Conservation (phyloP, 1,140 invertebrate genomes). For the Oncopodura yosiiana region DNA sequence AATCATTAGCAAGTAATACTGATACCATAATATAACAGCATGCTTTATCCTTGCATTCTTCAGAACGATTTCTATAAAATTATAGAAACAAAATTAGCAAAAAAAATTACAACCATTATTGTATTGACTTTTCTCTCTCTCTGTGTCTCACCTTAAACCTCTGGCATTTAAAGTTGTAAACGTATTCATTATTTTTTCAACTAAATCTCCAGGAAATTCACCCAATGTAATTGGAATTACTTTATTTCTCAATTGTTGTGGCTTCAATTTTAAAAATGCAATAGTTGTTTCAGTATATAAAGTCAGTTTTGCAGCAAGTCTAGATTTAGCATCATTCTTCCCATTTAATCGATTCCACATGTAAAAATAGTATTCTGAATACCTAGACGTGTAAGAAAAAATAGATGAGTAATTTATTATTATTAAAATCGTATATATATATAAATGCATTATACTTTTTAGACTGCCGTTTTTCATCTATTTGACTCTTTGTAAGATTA, state of each 20-base stretch:
- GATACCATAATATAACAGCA: conserved; percentile 33
- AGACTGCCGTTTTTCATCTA: neutral
- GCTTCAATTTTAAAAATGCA: conserved; percentile 16
- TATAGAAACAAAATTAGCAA: neutral
- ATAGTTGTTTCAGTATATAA: conserved; percentile 32
- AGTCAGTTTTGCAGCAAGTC: conserved; percentile 19
- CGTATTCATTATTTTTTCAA: conserved; percentile 22
- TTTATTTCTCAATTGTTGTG: conserved; percentile 16
- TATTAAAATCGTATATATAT: neutral
- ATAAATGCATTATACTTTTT: neutral
- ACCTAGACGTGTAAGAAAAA: too few relatives aligned
- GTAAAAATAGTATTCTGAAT: conserved; percentile 30
- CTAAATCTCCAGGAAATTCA: conserved; percentile 21
- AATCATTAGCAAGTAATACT: conserved; percentile 30
- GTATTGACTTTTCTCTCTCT: neutral
- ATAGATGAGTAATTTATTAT: too few relatives aligned
- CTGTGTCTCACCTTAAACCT: conserved; percentile 13
- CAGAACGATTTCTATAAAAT: conserved; percentile 22
- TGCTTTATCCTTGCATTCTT: conserved; percentile 25
- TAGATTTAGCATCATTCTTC: conserved; percentile 4
- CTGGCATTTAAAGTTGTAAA: conserved; percentile 27
- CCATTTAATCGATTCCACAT: conserved; percentile 14
- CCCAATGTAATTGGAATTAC: conserved; percentile 1
- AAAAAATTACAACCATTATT: conserved; percentile 2
- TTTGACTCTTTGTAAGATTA: neutral